phyloP scores from a whole-genome alignment of 2,797 vertebrate genomes.

The Phoxinus dragarum region DNA sequence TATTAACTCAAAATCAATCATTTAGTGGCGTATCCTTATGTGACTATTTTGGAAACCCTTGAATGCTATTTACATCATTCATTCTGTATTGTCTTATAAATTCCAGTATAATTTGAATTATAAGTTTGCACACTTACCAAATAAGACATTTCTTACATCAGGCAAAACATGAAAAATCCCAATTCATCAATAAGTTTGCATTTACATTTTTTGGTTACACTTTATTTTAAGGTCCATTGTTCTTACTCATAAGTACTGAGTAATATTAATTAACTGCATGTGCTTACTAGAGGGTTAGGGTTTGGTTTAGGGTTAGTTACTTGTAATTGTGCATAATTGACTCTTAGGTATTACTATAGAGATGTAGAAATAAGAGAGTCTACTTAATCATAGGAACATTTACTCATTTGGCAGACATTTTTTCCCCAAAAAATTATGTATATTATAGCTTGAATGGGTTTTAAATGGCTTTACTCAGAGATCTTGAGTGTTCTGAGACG shows the following conservation, averaged over 20 bases:
- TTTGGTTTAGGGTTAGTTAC: no score
- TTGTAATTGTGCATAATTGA: no score
- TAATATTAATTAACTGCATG: no score
- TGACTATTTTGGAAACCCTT: conserved; percentile 10
- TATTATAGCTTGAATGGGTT: neutral
- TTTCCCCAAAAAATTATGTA: neutral
- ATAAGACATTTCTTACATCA: neutral
- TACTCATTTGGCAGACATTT: neutral
- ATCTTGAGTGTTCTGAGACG: neutral
- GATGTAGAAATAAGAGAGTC: neutral
- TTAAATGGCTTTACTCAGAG: neutral
- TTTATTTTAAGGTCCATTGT: neutral
- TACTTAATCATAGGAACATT: neutral
- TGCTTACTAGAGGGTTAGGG: no score
- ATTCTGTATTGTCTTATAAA: neutral
- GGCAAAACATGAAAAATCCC: neutral
- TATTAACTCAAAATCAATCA: conserved; percentile 14
- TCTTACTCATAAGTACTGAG: no score
- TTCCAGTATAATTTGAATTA: neutral
- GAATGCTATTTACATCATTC: neutral
- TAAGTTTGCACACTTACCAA: neutral
- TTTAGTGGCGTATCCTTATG: neutral
- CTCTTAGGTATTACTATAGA: no score
- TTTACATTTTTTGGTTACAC: neutral
- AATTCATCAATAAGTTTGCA: neutral